Conservation (phyloP, 2,113 vertebrate species). For the Psophia crepitans region DNA sequence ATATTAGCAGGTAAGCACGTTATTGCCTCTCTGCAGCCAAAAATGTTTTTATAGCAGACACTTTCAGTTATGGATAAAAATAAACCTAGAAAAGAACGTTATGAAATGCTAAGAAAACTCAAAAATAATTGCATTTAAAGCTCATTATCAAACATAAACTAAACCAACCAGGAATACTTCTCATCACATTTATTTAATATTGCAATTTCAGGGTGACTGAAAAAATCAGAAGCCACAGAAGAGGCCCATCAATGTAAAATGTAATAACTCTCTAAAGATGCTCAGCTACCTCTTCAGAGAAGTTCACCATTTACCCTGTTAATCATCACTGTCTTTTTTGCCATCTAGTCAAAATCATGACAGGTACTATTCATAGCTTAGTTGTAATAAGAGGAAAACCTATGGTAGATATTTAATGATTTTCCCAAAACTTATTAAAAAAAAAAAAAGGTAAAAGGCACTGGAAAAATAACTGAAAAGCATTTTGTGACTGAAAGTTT, state of each 20-base stretch:
- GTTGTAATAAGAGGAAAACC: not conserved
- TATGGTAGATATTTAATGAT: not conserved
- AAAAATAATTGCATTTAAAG: constrained; percentile 34
- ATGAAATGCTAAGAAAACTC: not conserved
- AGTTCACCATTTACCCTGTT: not conserved
- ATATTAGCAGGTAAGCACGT: not conserved
- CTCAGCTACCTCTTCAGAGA: not conserved
- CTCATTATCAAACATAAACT: constrained; percentile 30
- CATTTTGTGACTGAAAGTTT: not conserved
- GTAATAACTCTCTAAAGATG: not conserved
- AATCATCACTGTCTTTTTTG: not conserved
- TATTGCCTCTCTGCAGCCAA: not conserved
- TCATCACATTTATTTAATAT: constrained; percentile 40
- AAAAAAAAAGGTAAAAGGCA: not conserved
- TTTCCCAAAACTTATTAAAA: not conserved
- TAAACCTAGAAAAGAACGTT: not conserved
- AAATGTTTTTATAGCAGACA: not conserved
- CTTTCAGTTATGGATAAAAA: constrained; percentile 25
- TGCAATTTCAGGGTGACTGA: constrained; percentile 11
- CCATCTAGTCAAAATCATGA: not conserved
- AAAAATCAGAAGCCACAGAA: constrained; percentile 2
- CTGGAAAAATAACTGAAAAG: not conserved
- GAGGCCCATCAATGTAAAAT: not conserved
- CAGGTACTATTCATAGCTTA: not conserved
- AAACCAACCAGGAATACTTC: constrained; percentile 42